These are phyloP conservation scores for Drosophila ercepeae DNA, from an alignment of 1,140 invertebrate genomes.

Conservation along the genomic window DNA sequence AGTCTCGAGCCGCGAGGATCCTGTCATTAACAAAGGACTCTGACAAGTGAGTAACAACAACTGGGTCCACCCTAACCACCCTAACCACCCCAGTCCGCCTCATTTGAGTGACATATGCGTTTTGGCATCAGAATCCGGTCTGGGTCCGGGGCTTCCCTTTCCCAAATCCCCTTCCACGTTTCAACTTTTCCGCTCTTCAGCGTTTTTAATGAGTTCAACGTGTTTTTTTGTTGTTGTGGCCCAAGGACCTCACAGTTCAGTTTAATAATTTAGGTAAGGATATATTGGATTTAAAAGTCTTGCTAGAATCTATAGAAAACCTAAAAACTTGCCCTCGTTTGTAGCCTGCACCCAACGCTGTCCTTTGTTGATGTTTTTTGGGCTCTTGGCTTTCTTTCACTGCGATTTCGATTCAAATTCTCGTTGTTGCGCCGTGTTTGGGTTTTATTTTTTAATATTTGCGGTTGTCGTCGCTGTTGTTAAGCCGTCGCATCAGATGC, in stretches of 20 bases:
- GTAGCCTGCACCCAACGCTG: constrained; percentile 35
- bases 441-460: constrained; percentile 72
- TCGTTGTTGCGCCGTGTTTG: constrained; percentile 19
- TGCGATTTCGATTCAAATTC: constrained; percentile 5
- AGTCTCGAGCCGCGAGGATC: constrained; percentile 4
- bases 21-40: constrained; percentile 37
- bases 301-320: no score
- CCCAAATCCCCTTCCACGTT: constrained; percentile 4
- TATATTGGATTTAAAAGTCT: not conserved
- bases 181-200: constrained; percentile 15
- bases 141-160: not conserved
- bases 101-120: constrained; percentile 59
- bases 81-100: constrained; percentile 26
- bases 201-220: constrained; percentile 76
- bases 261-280: not conserved
- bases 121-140: constrained; percentile 32
- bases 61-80: constrained; percentile 16
- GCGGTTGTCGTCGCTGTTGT: constrained; percentile 75
- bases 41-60: constrained; percentile 43
- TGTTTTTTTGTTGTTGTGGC: constrained; percentile 9
- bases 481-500: constrained; percentile 53
- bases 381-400: constrained; percentile 34
- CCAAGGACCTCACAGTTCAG: constrained; percentile 3
- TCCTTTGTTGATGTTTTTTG: constrained; percentile 33
- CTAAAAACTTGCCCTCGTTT: not conserved